Conservation (phyloP, 2,113 vertebrate genomes). For the Egretta garzetta region DNA sequence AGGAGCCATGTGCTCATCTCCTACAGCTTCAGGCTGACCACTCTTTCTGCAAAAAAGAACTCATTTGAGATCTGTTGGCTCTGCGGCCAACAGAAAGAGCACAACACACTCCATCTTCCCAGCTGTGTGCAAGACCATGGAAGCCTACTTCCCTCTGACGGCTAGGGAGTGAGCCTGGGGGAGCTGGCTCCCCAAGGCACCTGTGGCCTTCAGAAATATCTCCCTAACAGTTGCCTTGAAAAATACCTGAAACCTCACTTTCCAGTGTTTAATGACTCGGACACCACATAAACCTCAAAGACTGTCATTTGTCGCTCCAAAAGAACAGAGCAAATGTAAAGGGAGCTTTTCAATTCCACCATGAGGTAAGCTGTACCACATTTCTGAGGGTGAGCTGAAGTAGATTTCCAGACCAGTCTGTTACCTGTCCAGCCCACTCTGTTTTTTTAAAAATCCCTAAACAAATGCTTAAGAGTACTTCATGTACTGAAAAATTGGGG, state of each 20-base stretch:
- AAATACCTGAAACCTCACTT: background rate
- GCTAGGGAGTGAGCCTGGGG: background rate
- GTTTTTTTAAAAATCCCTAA: background rate
- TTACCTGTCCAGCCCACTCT: background rate
- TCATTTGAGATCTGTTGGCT: background rate
- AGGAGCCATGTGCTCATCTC: background rate
- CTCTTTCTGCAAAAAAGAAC: background rate
- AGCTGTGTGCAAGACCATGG: background rate
- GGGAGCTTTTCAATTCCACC: background rate
- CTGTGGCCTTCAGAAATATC: background rate
- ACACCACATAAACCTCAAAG: background rate
- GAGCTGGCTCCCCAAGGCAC: background rate
- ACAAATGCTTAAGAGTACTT: background rate
- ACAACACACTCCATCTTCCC: background rate
- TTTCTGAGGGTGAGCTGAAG: background rate
- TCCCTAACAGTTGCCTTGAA: background rate
- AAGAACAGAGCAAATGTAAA: background rate
- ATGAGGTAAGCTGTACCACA: accelerated
- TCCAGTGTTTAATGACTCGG: background rate
- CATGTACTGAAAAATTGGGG: background rate
- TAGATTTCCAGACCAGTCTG: background rate
- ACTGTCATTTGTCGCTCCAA: background rate
- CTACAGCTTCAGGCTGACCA: background rate
- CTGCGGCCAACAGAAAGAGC: background rate
- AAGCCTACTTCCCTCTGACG: background rate